Evolutionary conservation across 1,140 invertebrate genomes (phyloP).

Genomic region (Dendrolimus kikuchii): DNA sequence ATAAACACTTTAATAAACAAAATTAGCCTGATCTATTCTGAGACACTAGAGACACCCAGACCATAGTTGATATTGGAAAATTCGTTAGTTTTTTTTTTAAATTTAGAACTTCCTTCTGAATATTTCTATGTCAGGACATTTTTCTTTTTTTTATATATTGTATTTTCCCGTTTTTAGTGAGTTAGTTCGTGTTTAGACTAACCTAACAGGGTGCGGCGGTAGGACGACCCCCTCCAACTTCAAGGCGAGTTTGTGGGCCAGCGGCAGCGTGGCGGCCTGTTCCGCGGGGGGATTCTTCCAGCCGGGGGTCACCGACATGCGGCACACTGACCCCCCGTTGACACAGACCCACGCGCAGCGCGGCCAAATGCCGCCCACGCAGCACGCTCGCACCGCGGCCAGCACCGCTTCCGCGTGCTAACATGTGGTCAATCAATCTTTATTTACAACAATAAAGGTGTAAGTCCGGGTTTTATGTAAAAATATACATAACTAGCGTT

Average conservation of each 20-base stretch:
- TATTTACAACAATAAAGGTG: neutral
- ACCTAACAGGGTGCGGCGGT: conserved; percentile 41
- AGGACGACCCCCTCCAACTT: conserved; percentile 92
- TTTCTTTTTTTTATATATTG: no score
- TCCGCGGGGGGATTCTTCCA: conserved; percentile 31
- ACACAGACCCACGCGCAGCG: conserved; percentile 82
- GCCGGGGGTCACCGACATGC: conserved; percentile 39
- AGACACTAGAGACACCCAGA: no score
- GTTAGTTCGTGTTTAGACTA: neutral
- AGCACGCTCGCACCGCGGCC: conserved; percentile 78
- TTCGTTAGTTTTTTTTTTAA: no score
- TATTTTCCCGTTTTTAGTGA: no score
- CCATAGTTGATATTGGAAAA: no score
- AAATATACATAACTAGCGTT: no score
- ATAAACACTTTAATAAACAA: no score
- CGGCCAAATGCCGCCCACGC: conserved; percentile 81
- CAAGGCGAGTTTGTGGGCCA: conserved; percentile 78
- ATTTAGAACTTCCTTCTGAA: no score
- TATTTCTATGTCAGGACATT: no score
- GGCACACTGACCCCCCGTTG: conserved; percentile 31
- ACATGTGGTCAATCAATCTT: conserved; percentile 14
- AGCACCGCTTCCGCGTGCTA: conserved; percentile 82
- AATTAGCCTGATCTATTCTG: no score
- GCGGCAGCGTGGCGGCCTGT: conserved; percentile 40
- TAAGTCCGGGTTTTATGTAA: neutral